Conservation (phyloP, 2,888 invertebrate species). For the Folsomia manolachei region DNA sequence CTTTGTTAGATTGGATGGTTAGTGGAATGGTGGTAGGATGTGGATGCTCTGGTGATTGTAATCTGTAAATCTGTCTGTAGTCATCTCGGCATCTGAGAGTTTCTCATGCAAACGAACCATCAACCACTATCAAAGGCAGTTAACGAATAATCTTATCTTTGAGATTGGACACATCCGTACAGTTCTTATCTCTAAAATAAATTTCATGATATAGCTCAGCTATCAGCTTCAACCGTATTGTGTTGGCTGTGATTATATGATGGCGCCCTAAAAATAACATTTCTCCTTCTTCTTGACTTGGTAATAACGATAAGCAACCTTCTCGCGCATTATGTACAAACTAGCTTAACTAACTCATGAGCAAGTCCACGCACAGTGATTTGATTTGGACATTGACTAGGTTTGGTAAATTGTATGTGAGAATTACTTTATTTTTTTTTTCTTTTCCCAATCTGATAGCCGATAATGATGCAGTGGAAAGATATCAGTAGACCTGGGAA, state of each 20-base stretch:
- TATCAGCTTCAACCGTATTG: not conserved
- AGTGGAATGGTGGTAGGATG: not conserved
- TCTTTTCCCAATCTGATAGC: no score
- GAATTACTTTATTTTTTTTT: not conserved
- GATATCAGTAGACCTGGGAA: no score
- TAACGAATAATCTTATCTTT: not conserved
- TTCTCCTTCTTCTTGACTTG: not conserved
- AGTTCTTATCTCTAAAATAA: constrained; percentile 1
- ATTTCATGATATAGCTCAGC: not conserved
- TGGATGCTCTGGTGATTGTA: not conserved
- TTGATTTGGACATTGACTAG: not conserved
- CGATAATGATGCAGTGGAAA: no score
- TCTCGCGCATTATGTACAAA: not conserved
- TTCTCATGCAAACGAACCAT: constrained; percentile 9
- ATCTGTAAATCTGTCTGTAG: constrained; percentile 10
- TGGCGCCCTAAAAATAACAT: not conserved
- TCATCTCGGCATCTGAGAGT: constrained; percentile 6
- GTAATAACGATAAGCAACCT: not conserved
- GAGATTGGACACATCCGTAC: constrained; percentile 16
- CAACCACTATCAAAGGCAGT: not conserved
- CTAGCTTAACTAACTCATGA: no score
- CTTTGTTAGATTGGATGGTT: not conserved
- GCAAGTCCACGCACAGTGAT: not conserved
- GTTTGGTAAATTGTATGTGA: not conserved
- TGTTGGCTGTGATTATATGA: not conserved